phyloP scores from a whole-genome alignment of 2,888 invertebrate species.

The Lepidocyrtoides sp. region DNA sequence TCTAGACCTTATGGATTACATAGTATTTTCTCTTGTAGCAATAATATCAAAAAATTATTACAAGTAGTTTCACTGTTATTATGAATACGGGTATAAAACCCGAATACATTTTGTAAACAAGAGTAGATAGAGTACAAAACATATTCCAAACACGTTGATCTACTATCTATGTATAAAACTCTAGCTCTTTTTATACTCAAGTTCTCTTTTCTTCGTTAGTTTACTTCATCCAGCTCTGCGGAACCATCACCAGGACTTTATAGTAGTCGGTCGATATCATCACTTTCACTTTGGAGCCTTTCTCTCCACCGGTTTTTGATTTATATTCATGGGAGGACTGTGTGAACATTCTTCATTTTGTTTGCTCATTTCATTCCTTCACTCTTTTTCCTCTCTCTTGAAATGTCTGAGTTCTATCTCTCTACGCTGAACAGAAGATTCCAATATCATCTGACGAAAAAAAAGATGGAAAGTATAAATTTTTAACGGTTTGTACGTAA shows the following conservation, averaged over 20 bases:
- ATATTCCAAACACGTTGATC: too few relatives aligned
- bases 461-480: neutral
- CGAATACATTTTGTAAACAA: neutral
- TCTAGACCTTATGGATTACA: neutral
- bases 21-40: constrained; percentile 8
- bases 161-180: too few relatives aligned
- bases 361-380: constrained; percentile 38
- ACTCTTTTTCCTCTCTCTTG: neutral
- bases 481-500: neutral
- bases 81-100: too few relatives aligned
- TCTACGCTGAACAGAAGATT: neutral
- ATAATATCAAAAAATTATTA: constrained; percentile 6
- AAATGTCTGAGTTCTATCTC: neutral
- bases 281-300: constrained; percentile 12
- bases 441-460: neutral
- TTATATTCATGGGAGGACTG: constrained; percentile 58
- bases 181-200: too few relatives aligned
- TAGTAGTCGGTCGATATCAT: constrained; percentile 46
- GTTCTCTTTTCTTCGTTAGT: neutral
- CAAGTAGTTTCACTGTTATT: neutral
- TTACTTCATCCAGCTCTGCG: constrained; percentile 5
- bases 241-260: neutral
- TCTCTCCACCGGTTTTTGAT: constrained; percentile 32
- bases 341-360: constrained; percentile 60
- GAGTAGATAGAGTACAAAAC: too few relatives aligned